Evolutionary conservation across 35 echinoderm and acorn worm genomes (phyloP), one percentile per base, ranked within the genome.

Genomic region (Amphiura filiformis): DNA sequence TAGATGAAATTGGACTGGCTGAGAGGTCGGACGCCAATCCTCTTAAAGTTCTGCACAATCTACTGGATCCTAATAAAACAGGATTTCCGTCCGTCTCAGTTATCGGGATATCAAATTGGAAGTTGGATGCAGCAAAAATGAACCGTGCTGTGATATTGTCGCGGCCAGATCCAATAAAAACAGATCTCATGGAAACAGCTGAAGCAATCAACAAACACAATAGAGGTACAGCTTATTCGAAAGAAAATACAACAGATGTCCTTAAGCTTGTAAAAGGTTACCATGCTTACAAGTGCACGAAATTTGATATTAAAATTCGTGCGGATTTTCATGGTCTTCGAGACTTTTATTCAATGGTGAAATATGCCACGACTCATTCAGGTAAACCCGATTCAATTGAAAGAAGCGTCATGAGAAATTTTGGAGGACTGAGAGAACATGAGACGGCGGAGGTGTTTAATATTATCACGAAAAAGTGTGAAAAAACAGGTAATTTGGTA

Each of bases 1-100:
- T 89, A 37, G 88, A 89, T 83, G 88, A 89, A 75, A 65, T 89
- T 31, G 88, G 88, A 70, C 80, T 89, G 34, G 88, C 88, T n/a
- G 88, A 89, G 36, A 35, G 32, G 31, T 89, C 88, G 0, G n/a
- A 34, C 18, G 35, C 36, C 36, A 82, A 81, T 22, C 88, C 88
- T 0, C 61, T 89, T 14, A 89, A 89, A 39, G 80, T 89, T 31
- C 49, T 80, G 20, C 78, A 88, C 26, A 56, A 34, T n/a, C 57
- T 39, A 23, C 41, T 88, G 20, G 78, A 88, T 18, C 87, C 87
- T 35, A 37, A 36, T 36, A 38, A 42, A 30, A 76, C 37, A 49
- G 76, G 42, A 14, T 88, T 88, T 81, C 78, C 87, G 30, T 31
- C 49, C n/a, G 57, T 89, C 35, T 79, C 88, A 13, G 42, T 89